Evolutionary conservation across 2,797 vertebrate genomes (phyloP).

Genomic region (Propithecus deckenii): DNA sequence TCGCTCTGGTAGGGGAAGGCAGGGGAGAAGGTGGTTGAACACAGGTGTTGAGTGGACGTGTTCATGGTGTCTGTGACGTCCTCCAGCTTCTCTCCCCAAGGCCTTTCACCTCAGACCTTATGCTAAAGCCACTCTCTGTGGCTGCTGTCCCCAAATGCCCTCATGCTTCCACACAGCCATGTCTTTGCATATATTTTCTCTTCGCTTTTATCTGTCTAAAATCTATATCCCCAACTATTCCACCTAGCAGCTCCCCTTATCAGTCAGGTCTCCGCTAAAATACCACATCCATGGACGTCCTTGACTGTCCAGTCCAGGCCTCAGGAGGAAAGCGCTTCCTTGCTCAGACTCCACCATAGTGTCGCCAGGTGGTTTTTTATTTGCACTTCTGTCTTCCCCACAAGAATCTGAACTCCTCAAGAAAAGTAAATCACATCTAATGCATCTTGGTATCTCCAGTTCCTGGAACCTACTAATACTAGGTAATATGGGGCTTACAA

Average conservation of each 20-base stretch:
- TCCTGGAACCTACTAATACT: background rate
- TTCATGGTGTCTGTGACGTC: background rate
- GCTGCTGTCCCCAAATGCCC: background rate
- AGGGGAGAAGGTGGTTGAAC: background rate
- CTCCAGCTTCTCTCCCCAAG: background rate
- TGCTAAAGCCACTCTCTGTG: background rate
- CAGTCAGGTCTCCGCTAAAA: background rate
- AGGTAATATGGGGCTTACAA: background rate
- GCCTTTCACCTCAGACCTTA: background rate
- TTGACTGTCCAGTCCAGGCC: too few relatives aligned
- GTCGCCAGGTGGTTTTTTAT: background rate
- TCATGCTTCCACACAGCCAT: background rate
- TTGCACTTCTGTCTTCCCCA: background rate
- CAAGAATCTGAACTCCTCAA: background rate
- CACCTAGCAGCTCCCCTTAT: background rate
- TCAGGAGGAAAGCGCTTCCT: background rate
- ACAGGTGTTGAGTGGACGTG: background rate
- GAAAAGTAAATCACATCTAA: background rate
- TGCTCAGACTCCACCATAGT: background rate
- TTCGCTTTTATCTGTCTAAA: background rate
- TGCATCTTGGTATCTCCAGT: background rate
- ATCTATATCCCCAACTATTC: background rate
- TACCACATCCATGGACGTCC: background rate
- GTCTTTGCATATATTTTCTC: background rate
- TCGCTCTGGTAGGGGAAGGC: background rate